Base-by-base conservation (phyloP, 2,797 vertebrate species). In the Acomys russatus region DNA sequence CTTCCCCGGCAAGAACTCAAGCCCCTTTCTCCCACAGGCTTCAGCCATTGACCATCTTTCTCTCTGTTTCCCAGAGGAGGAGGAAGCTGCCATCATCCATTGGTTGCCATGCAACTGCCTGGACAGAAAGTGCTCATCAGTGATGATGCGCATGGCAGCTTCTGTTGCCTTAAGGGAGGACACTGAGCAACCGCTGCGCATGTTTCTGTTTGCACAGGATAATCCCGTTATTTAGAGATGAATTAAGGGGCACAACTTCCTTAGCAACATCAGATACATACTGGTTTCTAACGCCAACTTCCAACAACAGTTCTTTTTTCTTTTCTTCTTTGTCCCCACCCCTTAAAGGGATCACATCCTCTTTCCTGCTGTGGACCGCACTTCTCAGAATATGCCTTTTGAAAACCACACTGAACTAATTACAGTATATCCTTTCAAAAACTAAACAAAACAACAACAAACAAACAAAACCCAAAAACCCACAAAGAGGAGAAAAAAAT, bases 191-290 rank as follows among this genome's bases (percentile, higher is more conserved):
- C 91, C 59, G 7, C 35, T 23, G 6, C 11, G 71, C 92, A 94
- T 33, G 38, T 70, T 79, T 88, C 92, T 33, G 33, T 77, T 68
- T 76, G 20, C 56, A 59, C 88, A 73, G 92, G 90, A 51, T 83
- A 89, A 92, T 93, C 56, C 90, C 74, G 44, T 73, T 90, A 80
- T 80, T 93, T 33, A 96, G 44, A 95, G 93, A 84, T 12, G 73
- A 93, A 76, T 49, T 84, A 79, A 68, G 96, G 94, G 83, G 79
- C 83, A 84, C 28, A 54, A 74, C 94, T 98, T 97, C 96, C 96
- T 96, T 97, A 97, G 96, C 95, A 96, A 97, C 96, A 84, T 91
- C 94, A 95, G 78, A 94, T 64, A 97, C 90, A 96, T 82, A 93
- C 5, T 89, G 82, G 78, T 88, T 94, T 96, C 82, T 90, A 95